Conservation (phyloP, 1,140 invertebrate genomes). For the Megalopta genalis region DNA sequence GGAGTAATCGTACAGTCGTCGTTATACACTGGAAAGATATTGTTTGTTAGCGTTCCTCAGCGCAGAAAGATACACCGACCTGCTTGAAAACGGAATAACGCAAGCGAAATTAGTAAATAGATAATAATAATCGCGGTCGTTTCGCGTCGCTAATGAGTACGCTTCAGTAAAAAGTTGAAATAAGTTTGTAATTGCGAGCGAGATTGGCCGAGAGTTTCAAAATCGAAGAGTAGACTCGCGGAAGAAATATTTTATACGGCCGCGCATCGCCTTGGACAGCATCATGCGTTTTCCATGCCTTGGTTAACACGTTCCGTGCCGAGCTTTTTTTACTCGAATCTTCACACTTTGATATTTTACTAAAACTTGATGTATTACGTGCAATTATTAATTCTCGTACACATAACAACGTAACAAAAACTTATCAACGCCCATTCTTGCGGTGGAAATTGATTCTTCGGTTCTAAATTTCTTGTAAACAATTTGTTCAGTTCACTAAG, state of each 20-base stretch:
- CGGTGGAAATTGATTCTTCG: too few species aligned
- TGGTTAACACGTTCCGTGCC: too few species aligned
- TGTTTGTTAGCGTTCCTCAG: background rate
- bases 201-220: background rate
- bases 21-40: background rate
- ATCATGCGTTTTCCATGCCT: too few species aligned
- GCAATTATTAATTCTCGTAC: too few species aligned
- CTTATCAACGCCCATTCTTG: too few species aligned
- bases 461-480: too few species aligned
- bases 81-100: background rate
- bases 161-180: background rate
- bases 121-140: background rate
- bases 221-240: background rate
- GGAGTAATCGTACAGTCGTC: background rate
- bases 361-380: too few species aligned
- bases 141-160: background rate
- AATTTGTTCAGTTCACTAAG: too few species aligned
- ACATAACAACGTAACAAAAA: too few species aligned
- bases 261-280: too few species aligned
- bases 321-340: too few species aligned
- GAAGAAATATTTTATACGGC: background rate
- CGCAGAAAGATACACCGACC: background rate
- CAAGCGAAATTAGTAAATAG: background rate
- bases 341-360: too few species aligned
- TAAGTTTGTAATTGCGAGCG: background rate